Percentiles rank a stretch among this genome's conserved stretches.
Conservation (phyloP, 2,888 invertebrate genomes). For the Ectemnius cavifrons region DNA sequence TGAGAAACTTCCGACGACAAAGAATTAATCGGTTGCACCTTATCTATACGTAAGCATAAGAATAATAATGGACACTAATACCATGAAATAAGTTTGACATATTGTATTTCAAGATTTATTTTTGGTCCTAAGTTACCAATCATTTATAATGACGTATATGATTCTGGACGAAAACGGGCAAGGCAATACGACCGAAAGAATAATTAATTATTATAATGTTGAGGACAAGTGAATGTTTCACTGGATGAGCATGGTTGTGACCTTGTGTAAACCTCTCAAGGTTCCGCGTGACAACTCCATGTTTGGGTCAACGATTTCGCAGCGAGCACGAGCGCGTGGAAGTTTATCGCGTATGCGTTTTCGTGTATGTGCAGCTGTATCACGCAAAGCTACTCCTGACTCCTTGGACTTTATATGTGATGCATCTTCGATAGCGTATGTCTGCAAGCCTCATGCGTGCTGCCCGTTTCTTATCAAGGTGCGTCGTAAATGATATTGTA, state of each 20-base stretch:
- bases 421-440: no score
- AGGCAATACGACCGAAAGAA: no score
- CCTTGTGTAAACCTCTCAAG: constrained; percentile 19
- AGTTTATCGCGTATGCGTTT: constrained; percentile 14
- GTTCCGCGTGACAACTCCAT: constrained; percentile 16
- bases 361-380: constrained; percentile 8
- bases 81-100: not conserved
- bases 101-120: not conserved
- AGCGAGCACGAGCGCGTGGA: constrained; percentile 9
- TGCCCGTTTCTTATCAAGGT: no score
- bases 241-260: constrained; percentile 7
- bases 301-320: constrained; percentile 19
- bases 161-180: no score
- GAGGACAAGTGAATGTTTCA: no score
- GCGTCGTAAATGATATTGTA: no score
- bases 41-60: constrained; percentile 25
- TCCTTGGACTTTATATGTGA: no score
- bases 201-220: no score
- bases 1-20: not conserved
- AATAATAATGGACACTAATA: constrained; percentile 24
- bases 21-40: constrained; percentile 16
- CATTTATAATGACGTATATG: no score
- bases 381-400: not conserved
- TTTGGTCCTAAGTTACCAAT: not conserved
- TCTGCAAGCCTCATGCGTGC: no score